Conservation (phyloP, 2,113 vertebrate species). For the Aplodontia rufa region DNA sequence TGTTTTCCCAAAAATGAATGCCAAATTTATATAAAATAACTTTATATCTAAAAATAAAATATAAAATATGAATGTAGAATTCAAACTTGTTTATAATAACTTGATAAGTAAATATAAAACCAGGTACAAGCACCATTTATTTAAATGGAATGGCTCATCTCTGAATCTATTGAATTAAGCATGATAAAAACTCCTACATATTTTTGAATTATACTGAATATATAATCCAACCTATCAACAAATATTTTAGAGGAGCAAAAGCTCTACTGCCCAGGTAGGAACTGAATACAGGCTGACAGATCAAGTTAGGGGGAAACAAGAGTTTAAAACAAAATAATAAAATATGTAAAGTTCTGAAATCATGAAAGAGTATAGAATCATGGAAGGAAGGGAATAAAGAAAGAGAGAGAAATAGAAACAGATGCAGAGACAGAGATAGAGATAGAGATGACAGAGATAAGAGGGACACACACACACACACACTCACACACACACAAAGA, state of each 20-base stretch:
- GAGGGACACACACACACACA: too few species aligned
- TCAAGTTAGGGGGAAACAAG: background rate
- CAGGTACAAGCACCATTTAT: background rate
- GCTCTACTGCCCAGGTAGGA: background rate
- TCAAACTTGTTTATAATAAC: background rate
- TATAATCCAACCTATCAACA: background rate
- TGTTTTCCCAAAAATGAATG: background rate
- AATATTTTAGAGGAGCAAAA: background rate
- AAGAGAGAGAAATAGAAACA: background rate
- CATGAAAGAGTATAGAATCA: background rate
- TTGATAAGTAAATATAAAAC: background rate
- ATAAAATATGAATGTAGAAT: too few species aligned
- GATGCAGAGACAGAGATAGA: too few species aligned
- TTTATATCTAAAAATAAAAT: background rate
- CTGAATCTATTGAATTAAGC: background rate
- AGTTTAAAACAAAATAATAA: background rate
- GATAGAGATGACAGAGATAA: background rate
- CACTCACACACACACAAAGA: background rate
- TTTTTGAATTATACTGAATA: background rate
- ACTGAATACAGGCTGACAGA: background rate
- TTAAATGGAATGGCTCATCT: background rate
- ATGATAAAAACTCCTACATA: background rate
- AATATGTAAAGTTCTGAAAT: background rate
- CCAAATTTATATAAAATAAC: background rate
- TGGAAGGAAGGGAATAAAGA: background rate